These are phyloP conservation scores for Danio jaintianensis DNA, from an alignment of 2,797 vertebrate genomes.

Conservation along the genomic window DNA sequence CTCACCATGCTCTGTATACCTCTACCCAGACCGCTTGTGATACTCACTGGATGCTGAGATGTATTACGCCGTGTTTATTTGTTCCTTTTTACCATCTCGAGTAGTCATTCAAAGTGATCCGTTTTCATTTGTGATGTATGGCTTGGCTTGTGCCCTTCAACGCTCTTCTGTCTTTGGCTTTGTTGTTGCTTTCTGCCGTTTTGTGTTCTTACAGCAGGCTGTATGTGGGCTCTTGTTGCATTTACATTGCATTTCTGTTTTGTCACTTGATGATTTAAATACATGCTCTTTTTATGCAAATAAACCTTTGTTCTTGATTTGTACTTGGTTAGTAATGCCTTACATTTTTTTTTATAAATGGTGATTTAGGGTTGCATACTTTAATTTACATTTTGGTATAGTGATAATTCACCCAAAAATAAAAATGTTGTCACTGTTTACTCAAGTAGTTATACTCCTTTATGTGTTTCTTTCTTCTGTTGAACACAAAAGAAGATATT, in stretches of 20 bases:
- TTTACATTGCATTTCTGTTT: conserved; percentile 33
- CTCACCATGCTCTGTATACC: conserved; percentile 5
- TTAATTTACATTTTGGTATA: too few species aligned
- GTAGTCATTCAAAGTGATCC: conserved; percentile 18
- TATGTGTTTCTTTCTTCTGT: too few species aligned
- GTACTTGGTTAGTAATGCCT: background rate
- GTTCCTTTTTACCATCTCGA: conserved; percentile 21
- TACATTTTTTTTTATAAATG: conserved; percentile 11
- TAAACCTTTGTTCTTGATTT: conserved; percentile 42
- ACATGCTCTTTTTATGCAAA: conserved; percentile 46
- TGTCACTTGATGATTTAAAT: conserved; percentile 10
- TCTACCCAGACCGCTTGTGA: conserved; percentile 24
- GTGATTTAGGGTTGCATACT: background rate
- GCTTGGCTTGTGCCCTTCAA: conserved; percentile 38
- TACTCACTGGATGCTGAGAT: conserved; percentile 19
- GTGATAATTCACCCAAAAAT: too few species aligned
- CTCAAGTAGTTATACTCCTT: too few species aligned
- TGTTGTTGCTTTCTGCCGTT: conserved; percentile 9
- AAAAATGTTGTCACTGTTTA: too few species aligned
- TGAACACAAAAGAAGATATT: too few species aligned
- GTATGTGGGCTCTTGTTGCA: conserved; percentile 28
- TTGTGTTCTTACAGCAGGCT: conserved; percentile 34
- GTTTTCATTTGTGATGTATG: conserved; percentile 44
- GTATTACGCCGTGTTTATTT: conserved; percentile 25
- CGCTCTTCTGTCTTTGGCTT: conserved; percentile 28